Percentiles rank a stretch among this genome's conserved stretches.
Conservation (phyloP, 37 sponge, comb jelly and placozoan genomes). For the Geodia barretti region DNA sequence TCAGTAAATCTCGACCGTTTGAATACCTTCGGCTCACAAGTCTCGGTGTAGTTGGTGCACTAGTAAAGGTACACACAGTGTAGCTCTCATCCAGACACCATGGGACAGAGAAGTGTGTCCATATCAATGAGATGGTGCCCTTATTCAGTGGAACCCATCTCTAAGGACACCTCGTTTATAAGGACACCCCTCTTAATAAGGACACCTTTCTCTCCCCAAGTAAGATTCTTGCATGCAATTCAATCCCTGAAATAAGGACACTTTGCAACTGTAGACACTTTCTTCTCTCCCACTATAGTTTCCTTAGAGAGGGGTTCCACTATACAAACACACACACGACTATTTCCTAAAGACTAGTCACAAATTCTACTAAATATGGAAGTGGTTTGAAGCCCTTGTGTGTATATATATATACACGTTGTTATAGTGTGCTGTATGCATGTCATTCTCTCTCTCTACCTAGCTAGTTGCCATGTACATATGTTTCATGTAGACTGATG, state of each 20-base stretch:
- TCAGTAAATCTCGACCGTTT: conserved; percentile 90
- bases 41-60: conserved; percentile 96
- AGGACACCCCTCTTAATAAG: not conserved
- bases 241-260: not conserved
- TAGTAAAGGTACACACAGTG: conserved; percentile 81
- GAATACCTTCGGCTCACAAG: conserved; percentile 96
- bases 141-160: too few species aligned
- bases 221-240: not conserved
- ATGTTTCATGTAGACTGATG: conserved; percentile 89
- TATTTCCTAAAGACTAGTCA: too few species aligned
- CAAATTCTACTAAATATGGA: too few species aligned
- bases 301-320: too few species aligned
- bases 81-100: not conserved
- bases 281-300: conserved; percentile 7
- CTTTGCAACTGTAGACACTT: not conserved
- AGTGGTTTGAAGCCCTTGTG: too few species aligned
- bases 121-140: too few species aligned
- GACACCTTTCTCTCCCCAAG: not conserved
- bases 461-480: too few species aligned
- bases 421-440: not conserved
- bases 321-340: too few species aligned
- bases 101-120: too few species aligned
- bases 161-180: too few species aligned
- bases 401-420: not conserved
- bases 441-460: not conserved